These are phyloP conservation scores for Ctenodactylus gundi DNA, from an alignment of 2,113 vertebrate species.

Conservation along the genomic window DNA sequence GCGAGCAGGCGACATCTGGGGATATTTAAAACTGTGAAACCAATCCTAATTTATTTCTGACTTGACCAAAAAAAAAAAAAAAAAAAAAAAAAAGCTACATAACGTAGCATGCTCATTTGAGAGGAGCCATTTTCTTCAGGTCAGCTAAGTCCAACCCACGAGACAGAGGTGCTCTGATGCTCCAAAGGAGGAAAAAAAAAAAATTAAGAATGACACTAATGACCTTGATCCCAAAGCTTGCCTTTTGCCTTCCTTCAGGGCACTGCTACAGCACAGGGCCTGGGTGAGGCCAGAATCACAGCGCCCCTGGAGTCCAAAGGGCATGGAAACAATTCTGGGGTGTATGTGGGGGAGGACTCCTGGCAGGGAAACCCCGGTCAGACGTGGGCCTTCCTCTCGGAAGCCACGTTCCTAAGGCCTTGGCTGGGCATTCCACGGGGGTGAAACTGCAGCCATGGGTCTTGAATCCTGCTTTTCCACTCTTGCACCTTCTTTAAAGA, in stretches of 20 bases:
- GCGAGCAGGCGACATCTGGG: conserved; percentile 85
- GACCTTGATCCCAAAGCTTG: not conserved
- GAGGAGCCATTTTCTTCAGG: conserved; percentile 51
- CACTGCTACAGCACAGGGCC: not conserved
- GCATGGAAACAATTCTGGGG: conserved; percentile 59
- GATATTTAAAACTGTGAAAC: conserved; percentile 83
- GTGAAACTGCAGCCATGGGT: conserved; percentile 81
- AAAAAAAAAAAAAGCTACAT: conserved; percentile 58
- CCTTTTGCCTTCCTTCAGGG: conserved; percentile 25
- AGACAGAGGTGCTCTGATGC: conserved; percentile 60
- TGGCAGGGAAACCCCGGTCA: conserved; percentile 78
- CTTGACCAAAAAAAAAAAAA: conserved; percentile 66
- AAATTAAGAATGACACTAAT: not conserved
- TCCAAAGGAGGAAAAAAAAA: conserved; percentile 6
- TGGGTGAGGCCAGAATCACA: conserved; percentile 42
- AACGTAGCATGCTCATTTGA: conserved; percentile 73
- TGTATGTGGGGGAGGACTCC: conserved; percentile 50
- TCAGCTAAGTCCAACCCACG: conserved; percentile 35
- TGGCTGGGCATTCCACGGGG: conserved; percentile 82
- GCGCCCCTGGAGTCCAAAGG: not conserved
- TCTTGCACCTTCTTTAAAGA: too few relatives aligned
- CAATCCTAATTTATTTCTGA: conserved; percentile 83
- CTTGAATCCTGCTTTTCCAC: conserved; percentile 86
- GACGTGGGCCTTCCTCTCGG: conserved; percentile 72
- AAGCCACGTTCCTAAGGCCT: conserved; percentile 77